Percentiles rank a stretch among this genome's conserved stretches.
phyloP scores from a whole-genome alignment of 2,888 invertebrate species.

The Chirona hameri region DNA sequence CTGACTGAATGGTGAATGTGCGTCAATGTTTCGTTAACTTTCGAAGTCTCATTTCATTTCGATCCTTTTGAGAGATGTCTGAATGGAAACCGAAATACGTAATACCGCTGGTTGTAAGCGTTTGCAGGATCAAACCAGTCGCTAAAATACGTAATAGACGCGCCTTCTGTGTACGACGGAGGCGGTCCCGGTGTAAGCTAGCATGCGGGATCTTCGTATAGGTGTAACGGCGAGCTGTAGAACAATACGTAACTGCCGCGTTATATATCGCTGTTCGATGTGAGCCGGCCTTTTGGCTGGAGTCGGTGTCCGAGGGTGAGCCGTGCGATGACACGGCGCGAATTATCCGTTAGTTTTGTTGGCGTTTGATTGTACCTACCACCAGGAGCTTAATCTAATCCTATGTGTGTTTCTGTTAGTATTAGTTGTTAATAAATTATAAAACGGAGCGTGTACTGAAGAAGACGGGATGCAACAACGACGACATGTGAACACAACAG shows the following conservation, averaged over 20 bases:
- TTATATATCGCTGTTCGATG: background rate
- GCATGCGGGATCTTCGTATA: background rate
- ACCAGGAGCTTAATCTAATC: conserved; percentile 26
- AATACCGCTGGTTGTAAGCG: background rate
- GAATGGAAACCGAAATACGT: conserved; percentile 25
- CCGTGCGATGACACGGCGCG: no score
- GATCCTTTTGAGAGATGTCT: background rate
- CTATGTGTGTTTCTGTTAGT: conserved; percentile 28
- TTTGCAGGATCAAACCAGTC: background rate
- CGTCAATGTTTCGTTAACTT: background rate
- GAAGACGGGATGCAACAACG: background rate
- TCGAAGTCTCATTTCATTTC: background rate
- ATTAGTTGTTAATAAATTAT: conserved; percentile 25
- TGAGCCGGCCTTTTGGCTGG: background rate
- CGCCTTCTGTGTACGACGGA: background rate
- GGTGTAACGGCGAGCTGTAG: conserved; percentile 8
- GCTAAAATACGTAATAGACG: conserved; percentile 1
- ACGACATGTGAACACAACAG: background rate
- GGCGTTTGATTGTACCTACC: conserved; percentile 6
- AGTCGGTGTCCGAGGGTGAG: no score
- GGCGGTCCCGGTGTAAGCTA: background rate
- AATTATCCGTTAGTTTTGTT: background rate
- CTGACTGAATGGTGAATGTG: background rate
- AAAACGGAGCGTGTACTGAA: background rate
- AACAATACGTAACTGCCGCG: background rate